Conservation (phyloP, 2,888 invertebrate genomes). For the Coenonympha arcania region DNA sequence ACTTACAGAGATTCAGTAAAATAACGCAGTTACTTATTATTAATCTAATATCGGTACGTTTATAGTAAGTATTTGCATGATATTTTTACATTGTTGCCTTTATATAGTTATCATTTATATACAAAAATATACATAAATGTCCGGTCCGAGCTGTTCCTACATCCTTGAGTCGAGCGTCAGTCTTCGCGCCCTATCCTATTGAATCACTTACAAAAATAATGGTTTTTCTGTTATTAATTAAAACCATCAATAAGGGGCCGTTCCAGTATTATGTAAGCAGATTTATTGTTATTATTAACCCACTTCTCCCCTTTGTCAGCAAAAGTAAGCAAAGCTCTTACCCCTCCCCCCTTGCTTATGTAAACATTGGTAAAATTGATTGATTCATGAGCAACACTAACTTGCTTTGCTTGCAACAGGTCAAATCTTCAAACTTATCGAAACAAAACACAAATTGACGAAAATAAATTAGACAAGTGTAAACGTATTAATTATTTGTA, state of each 20-base stretch:
- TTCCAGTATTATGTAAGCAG: too few species aligned
- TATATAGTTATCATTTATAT: slow-evolving; percentile 64
- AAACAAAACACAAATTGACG: too few species aligned
- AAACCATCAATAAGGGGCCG: too few species aligned
- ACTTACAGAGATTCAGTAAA: slow-evolving; percentile 69
- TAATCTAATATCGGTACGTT: slow-evolving; percentile 49
- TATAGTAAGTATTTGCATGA: slow-evolving; percentile 49
- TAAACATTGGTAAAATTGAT: too few species aligned
- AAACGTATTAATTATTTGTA: too few species aligned
- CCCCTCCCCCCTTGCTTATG: too few species aligned
- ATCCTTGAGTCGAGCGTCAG: slow-evolving; percentile 28
- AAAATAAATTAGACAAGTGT: too few species aligned
- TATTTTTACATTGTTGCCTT: slow-evolving; percentile 61
- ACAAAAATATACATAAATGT: slow-evolving; percentile 72
- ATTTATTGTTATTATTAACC: too few species aligned
- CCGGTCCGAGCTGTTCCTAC: slow-evolving; percentile 43
- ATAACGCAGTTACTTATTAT: slow-evolving; percentile 49
- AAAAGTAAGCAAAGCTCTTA: slow-evolving; percentile 28
- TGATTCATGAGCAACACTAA: too few species aligned
- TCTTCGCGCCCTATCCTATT: slow-evolving; percentile 32
- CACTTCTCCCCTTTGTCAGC: too few species aligned
- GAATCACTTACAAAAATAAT: slow-evolving; percentile 58
- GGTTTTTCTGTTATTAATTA: slow-evolving; percentile 44
- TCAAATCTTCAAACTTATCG: too few species aligned
- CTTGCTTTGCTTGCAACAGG: too few species aligned